A percentile compares a stretch with the other conserved stretches of the same genome.
Conservation (phyloP, 2,888 invertebrate genomes). For the Lithophane semibrunnea region DNA sequence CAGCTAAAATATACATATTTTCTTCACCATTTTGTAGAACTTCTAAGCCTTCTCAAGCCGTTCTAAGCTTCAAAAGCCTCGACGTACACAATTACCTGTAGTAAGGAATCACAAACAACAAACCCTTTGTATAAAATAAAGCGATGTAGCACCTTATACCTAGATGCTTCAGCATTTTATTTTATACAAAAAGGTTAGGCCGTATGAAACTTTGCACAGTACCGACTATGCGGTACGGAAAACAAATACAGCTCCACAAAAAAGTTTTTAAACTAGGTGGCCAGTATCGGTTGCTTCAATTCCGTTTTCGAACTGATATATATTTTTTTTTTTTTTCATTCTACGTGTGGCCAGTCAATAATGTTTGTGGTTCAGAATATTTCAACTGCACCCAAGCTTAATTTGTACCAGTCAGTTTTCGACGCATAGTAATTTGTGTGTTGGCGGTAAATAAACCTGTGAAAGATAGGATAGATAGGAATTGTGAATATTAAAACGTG, state of each 20-base stretch:
- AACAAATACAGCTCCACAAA: slow-evolving; percentile 1
- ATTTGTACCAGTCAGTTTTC: slow-evolving; percentile 21
- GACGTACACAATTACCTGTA: slow-evolving; percentile 7
- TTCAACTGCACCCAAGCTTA: slow-evolving; percentile 21
- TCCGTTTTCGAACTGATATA: slow-evolving; percentile 32
- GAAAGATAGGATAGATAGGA: no score
- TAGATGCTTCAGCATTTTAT: neutral
- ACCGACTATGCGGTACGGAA: neutral
- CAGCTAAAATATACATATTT: slow-evolving; percentile 11
- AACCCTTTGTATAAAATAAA: slow-evolving; percentile 7
- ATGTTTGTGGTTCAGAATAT: slow-evolving; percentile 30
- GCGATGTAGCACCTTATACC: neutral
- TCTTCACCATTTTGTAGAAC: neutral
- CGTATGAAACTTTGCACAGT: slow-evolving; percentile 12
- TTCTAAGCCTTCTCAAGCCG: neutral
- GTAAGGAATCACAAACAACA: neutral
- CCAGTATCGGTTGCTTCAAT: slow-evolving; percentile 26
- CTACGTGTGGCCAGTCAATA: slow-evolving; percentile 18
- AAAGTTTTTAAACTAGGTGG: slow-evolving; percentile 22
- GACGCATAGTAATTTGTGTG: slow-evolving; percentile 27
- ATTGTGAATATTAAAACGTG: neutral
- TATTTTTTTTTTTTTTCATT: slow-evolving; percentile 19
- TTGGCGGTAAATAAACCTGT: neutral
- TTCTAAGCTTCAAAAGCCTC: neutral
- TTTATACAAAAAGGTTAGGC: neutral